Conservation (phyloP, 2,888 invertebrate species). For the Iselma pallidipennis region DNA sequence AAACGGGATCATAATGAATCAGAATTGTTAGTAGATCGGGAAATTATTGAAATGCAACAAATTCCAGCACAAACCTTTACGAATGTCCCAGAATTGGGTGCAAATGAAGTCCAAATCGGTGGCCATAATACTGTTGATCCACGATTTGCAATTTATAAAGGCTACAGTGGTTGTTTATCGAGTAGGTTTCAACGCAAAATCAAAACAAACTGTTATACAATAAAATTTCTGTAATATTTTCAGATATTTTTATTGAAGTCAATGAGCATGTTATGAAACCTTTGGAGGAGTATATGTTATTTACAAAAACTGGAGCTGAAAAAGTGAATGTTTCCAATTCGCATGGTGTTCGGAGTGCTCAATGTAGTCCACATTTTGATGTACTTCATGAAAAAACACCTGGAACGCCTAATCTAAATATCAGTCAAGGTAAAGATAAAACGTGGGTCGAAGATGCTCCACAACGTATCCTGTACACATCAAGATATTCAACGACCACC, state of each 20-base stretch:
- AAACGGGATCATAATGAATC: constrained; percentile 73
- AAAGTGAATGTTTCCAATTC: constrained; percentile 86
- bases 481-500: constrained; percentile 72
- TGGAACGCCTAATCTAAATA: constrained; percentile 62
- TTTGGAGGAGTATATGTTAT: constrained; percentile 90
- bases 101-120: constrained; percentile 84
- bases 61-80: constrained; percentile 70
- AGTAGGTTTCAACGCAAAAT: constrained; percentile 63
- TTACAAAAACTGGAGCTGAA: constrained; percentile 80
- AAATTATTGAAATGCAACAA: constrained; percentile 70
- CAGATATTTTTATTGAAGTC: constrained; percentile 85
- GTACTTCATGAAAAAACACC: constrained; percentile 62
- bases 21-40: constrained; percentile 74
- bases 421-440: constrained; percentile 70
- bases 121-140: constrained; percentile 85
- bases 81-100: constrained; percentile 69
- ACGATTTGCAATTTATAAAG: constrained; percentile 79
- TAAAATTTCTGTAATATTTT: constrained; percentile 26
- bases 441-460: constrained; percentile 87
- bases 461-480: constrained; percentile 73
- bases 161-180: constrained; percentile 87
- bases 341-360: constrained; percentile 82
- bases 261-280: constrained; percentile 89
- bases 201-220: constrained; percentile 1
- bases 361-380: constrained; percentile 81